Percentiles rank a stretch among this genome's conserved stretches.
Evolutionary conservation across 2,797 vertebrate species (phyloP).

Genomic region (Syngnathus rostellatus): DNA sequence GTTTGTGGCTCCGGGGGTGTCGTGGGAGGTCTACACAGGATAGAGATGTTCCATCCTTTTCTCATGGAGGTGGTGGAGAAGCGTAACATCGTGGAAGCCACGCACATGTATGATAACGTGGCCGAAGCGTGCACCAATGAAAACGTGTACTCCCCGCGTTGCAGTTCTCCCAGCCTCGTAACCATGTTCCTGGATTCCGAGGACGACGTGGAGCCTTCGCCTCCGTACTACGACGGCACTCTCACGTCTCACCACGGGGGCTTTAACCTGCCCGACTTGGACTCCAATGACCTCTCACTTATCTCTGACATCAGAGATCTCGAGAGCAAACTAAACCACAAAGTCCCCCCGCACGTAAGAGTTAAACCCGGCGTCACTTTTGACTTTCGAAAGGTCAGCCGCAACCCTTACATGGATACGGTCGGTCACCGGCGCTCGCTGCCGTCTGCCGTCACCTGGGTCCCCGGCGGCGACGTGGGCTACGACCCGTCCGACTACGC

Average conservation of each 20-base stretch:
- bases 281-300: conserved; percentile 82
- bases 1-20: conserved; percentile 75
- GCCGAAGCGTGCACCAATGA: conserved; percentile 87
- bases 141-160: conserved; percentile 81
- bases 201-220: conserved; percentile 82
- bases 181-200: conserved; percentile 88
- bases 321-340: conserved; percentile 89
- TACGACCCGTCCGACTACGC: conserved; percentile 96
- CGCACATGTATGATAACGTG: conserved; percentile 91
- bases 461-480: conserved; percentile 76
- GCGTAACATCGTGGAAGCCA: conserved; percentile 86
- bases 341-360: conserved; percentile 81
- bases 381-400: conserved; percentile 79
- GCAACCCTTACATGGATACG: conserved; percentile 78
- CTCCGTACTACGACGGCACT: conserved; percentile 78
- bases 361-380: conserved; percentile 86
- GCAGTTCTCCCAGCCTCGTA: conserved; percentile 84
- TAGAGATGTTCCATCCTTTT: conserved; percentile 86
- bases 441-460: conserved; percentile 81
- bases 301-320: conserved; percentile 79
- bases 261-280: conserved; percentile 83
- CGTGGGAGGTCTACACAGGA: conserved; percentile 74
- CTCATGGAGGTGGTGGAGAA: conserved; percentile 90
- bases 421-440: conserved; percentile 82
- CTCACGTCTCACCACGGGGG: conserved; percentile 75